Base-by-base conservation (phyloP, 2,113 vertebrate species). In the Cettia cetti region DNA sequence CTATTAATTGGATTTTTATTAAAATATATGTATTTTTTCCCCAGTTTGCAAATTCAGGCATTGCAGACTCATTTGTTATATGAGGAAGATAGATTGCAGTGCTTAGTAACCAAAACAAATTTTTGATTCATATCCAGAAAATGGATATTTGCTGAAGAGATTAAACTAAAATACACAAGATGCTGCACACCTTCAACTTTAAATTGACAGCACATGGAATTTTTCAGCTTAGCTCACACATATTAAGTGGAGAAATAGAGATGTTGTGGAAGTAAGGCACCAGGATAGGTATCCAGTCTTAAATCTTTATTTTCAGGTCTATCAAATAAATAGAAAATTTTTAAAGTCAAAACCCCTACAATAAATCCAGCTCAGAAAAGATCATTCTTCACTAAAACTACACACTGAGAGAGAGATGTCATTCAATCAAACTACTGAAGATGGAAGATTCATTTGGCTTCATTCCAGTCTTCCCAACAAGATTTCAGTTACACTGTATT, bases 221-320 rank as follows among this genome's bases (percentile, higher is more conserved):
- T 74, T 86, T 77, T 77, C 59, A 86, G 45, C 68, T 94, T 45
- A 77, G 63, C 11, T 91, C 72, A 74, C 26, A 57, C 35, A 54
- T 1, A 53, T 9, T 26, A 89, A 81, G 21, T 22, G 23, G 15
- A 16, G 18, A 33, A 92, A 56, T 3, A 87, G 13, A 24, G 60
- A 78, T 45, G 33, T 16, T 68, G 52, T 59, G 27, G 16, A 61
- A 92, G 76, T 61, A 83, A 82, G 74, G 68, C 50, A 92, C 79
- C 71, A 89, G 66, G 44, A 86, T 44, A 89, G 39, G 27, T 13
- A 96, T 63, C 81, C 78, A 94, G 12, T 90, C 69, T 90, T 82
- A 56, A 10, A 80, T 53, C 66, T 96, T 95, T 96, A 91, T 96
- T 94, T 84, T 68, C 66, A 81, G 24, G 28, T 42, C 57, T 64